Base-by-base conservation (phyloP, 2,113 vertebrate genomes). In the Dicrurus megarhynchus region DNA sequence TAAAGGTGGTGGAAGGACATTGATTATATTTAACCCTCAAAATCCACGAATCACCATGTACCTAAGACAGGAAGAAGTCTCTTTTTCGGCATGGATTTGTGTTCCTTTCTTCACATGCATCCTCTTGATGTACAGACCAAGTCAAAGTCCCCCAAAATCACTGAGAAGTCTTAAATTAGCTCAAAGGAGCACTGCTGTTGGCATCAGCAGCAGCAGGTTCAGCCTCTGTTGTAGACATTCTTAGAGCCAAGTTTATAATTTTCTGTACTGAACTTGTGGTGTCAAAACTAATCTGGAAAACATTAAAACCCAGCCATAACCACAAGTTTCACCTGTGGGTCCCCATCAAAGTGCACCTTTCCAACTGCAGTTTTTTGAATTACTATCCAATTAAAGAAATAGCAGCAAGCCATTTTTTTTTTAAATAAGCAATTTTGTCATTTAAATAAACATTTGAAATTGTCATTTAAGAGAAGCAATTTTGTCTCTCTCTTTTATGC, bases 1-100 rank as follows among this genome's bases (percentile, higher is more conserved):
- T 89, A 86, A 50, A 42, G 64, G 88, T 68, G 33, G 52, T 56
- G 32, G 87, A 71, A 93, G 95, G 95, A 52, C 44, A 6, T 50
- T 27, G 49, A 79, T 82, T 75, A 33, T 65, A 78, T 52, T 96
- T 93, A 95, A 91, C 73, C 37, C 42, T 78, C 65, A 85, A 89
- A 87, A 11, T 33, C 35, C 32, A n/a, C 35, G n/a, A 78, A 35
- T 7, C 27, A 35, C 2, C 0, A 0, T 4, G 22, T 42, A 27
- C 55, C 81, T 39, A 35, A 65, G 63, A 55, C 30, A 16, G 46
- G 11, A 26, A 46, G 63, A 49, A 80, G 32, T 28, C 24, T 90
- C 26, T 59, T 49, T 18, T 80, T 88, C 22, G 8, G 46, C 5
- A 1, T 16, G 55, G 30, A 30, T 33, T 46, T 24, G 7, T 84